These are phyloP conservation scores for Trematomus loennbergii DNA, from an alignment of 2,113 vertebrate genomes.

Conservation along the genomic window DNA sequence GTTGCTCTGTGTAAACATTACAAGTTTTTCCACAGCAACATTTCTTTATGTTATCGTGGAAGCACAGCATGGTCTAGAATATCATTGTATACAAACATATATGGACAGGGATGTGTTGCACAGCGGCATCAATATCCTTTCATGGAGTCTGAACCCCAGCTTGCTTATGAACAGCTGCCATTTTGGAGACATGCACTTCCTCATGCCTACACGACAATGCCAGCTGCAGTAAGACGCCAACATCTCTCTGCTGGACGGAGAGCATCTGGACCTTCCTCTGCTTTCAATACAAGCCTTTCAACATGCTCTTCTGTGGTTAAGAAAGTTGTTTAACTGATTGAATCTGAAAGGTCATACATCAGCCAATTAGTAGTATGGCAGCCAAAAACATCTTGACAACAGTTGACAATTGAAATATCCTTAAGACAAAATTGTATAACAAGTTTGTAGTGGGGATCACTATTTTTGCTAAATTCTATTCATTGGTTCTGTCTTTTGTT, in stretches of 20 bases:
- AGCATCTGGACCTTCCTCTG: constrained; percentile 9
- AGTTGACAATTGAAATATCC: no score
- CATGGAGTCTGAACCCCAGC: constrained; percentile 6
- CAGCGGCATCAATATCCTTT: constrained; percentile 4
- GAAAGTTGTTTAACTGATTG: neutral
- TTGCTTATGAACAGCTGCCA: constrained; percentile 36
- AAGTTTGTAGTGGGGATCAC: no score
- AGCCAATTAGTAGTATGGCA: neutral
- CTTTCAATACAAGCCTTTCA: constrained; percentile 21
- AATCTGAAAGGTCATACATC: neutral
- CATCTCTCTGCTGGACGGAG: constrained; percentile 35
- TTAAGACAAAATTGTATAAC: no score
- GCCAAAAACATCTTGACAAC: neutral
- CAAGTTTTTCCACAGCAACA: neutral
- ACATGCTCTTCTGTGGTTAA: neutral
- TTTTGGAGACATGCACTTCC: constrained; percentile 43
- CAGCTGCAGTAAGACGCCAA: constrained; percentile 30
- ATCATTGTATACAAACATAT: neutral
- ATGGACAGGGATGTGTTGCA: neutral
- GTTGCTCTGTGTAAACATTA: neutral
- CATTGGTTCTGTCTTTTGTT: neutral
- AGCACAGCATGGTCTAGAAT: neutral
- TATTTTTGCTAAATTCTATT: neutral
- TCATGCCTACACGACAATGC: constrained; percentile 20
- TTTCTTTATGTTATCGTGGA: neutral